Percentiles rank a stretch among this genome's conserved stretches.
Evolutionary conservation across 2,888 invertebrate genomes (phyloP).

Genomic region (Rhingia rostrata): DNA sequence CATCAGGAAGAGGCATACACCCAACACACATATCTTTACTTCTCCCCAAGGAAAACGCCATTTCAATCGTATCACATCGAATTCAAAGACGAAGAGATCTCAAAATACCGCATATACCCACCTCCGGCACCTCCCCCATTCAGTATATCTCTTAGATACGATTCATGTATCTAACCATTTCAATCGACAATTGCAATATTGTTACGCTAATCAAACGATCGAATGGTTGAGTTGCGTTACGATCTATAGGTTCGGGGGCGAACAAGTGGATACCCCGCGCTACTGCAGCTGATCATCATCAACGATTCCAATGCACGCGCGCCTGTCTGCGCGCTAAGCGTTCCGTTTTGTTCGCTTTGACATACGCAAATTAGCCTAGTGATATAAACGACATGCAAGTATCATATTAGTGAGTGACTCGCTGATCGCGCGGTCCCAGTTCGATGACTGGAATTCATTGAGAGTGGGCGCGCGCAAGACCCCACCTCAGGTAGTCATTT

Average conservation of each 20-base stretch:
- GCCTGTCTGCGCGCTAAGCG: slow-evolving; percentile 63
- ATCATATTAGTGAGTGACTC: slow-evolving; percentile 65
- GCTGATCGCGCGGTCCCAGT: slow-evolving; percentile 46
- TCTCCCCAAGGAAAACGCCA: slow-evolving; percentile 60
- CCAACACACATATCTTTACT: slow-evolving; percentile 23
- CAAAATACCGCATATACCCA: slow-evolving; percentile 16
- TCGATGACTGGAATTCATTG: slow-evolving; percentile 69
- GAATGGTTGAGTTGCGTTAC: neutral
- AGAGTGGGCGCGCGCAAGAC: slow-evolving; percentile 63
- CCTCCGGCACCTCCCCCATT: neutral
- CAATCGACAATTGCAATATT: slow-evolving; percentile 41
- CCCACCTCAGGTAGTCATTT: slow-evolving; percentile 69
- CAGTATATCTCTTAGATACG: slow-evolving; percentile 2
- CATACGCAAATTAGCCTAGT: slow-evolving; percentile 68
- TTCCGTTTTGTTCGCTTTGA: slow-evolving; percentile 66
- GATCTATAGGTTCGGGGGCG: neutral
- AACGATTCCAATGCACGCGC: slow-evolving; percentile 68
- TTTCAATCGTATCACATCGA: slow-evolving; percentile 55
- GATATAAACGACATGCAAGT: slow-evolving; percentile 63
- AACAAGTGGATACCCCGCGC: slow-evolving; percentile 36
- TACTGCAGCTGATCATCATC: slow-evolving; percentile 49
- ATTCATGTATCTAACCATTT: slow-evolving; percentile 32
- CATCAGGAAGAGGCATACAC: slow-evolving; percentile 63
- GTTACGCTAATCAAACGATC: slow-evolving; percentile 56
- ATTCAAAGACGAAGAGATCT: slow-evolving; percentile 18